Conservation (phyloP, 2,113 vertebrate genomes). For the Paradoxurus hermaphroditus region DNA sequence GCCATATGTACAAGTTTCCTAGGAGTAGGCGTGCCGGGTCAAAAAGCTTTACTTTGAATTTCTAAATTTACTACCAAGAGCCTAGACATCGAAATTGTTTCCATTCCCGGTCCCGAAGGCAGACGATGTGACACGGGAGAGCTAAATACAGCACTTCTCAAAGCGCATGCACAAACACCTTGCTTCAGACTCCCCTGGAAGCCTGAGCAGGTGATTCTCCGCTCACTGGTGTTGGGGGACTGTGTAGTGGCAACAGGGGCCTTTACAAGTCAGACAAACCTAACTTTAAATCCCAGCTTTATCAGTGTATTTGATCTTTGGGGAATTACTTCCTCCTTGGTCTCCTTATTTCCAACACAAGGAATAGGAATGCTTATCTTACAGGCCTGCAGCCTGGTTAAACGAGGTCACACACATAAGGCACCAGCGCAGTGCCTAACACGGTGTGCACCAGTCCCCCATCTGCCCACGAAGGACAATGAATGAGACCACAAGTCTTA, state of each 20-base stretch:
- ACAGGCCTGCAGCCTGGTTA: neutral
- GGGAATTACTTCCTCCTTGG: neutral
- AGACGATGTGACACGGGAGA: neutral
- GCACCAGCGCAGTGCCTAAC: neutral
- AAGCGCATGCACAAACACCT: neutral
- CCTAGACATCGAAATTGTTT: slow-evolving; percentile 3
- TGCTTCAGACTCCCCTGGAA: neutral
- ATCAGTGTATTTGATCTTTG: slow-evolving; percentile 11
- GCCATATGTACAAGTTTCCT: slow-evolving; percentile 9
- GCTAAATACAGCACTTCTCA: neutral
- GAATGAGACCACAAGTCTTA: neutral
- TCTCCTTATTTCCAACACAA: neutral
- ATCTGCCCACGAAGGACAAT: neutral
- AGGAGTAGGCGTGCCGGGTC: neutral
- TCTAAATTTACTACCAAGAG: slow-evolving; percentile 31
- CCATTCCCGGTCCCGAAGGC: neutral
- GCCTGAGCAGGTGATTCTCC: neutral
- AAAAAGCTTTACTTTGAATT: slow-evolving; percentile 42
- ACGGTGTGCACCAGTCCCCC: neutral
- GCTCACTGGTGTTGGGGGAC: neutral
- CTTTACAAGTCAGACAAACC: slow-evolving; percentile 2
- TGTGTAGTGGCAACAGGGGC: neutral
- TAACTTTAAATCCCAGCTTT: slow-evolving; percentile 26
- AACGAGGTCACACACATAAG: neutral
- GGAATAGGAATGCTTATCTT: neutral